phyloP scores from a whole-genome alignment of 2,113 vertebrate species.

The Actinemys pallida region DNA sequence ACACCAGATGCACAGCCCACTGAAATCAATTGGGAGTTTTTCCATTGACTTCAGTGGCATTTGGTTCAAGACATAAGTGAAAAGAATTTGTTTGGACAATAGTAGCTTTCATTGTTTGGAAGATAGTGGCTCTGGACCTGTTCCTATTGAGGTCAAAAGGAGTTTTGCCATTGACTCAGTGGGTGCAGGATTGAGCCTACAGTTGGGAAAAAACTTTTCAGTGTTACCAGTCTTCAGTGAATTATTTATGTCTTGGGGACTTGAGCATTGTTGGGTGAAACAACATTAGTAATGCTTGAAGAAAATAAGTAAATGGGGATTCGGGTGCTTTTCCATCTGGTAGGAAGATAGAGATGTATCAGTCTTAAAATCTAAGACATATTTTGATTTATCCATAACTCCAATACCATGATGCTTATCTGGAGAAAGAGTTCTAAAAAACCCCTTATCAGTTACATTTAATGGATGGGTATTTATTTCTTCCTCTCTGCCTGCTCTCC shows the following conservation, averaged over 20 bases:
- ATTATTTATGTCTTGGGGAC: neutral
- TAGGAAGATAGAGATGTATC: neutral
- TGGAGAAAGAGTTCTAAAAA: neutral
- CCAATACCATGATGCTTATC: neutral
- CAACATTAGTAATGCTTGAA: neutral
- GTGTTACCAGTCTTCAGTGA: neutral
- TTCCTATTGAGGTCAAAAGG: neutral
- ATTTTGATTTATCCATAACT: neutral
- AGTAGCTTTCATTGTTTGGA: neutral
- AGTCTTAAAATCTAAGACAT: neutral
- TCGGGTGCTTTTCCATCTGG: neutral
- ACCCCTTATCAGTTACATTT: neutral
- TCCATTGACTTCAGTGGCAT: neutral
- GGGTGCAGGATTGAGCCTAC: neutral
- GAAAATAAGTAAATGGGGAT: neutral
- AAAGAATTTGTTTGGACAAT: neutral
- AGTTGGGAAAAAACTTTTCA: neutral
- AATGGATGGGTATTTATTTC: neutral
- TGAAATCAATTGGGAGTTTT: neutral
- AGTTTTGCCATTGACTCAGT: neutral
- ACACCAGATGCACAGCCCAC: accelerated
- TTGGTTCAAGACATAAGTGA: neutral
- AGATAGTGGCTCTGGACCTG: neutral
- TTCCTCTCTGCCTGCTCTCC: neutral
- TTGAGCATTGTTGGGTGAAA: neutral